Percentiles rank a stretch among this genome's conserved stretches.
phyloP scores from a whole-genome alignment of 1,140 invertebrate species.

The Lordiphosa mommai region DNA sequence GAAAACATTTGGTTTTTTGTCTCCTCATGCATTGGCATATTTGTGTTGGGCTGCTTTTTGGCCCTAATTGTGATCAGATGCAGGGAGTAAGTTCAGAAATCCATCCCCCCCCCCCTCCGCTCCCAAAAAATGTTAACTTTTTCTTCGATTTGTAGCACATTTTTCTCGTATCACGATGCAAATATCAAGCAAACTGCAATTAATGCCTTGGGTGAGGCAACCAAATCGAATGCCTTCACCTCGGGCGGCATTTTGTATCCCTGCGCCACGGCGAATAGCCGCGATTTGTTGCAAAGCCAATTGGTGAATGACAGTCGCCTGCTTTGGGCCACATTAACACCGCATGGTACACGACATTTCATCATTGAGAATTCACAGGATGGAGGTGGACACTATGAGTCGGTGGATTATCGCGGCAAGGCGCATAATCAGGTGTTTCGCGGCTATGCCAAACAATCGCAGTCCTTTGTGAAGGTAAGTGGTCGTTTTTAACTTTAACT shows the following conservation, averaged over 20 bases:
- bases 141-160: constrained; percentile 36
- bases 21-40: constrained; percentile 88
- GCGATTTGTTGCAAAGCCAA: constrained; percentile 72
- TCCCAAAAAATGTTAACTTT: too few species aligned
- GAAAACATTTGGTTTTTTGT: constrained; percentile 91
- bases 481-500: too few species aligned
- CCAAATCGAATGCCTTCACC: constrained; percentile 75
- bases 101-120: too few species aligned
- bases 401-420: constrained; percentile 82
- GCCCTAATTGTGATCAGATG: constrained; percentile 89
- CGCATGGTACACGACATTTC: constrained; percentile 87
- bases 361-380: constrained; percentile 82
- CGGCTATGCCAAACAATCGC: constrained; percentile 62
- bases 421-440: constrained; percentile 61
- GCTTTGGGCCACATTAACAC: constrained; percentile 91
- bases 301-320: constrained; percentile 81
- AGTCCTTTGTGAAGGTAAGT: constrained; percentile 61
- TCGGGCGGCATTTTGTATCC: constrained; percentile 74
- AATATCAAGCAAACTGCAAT: constrained; percentile 76
- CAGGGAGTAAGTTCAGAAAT: constrained; percentile 91
- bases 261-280: constrained; percentile 66
- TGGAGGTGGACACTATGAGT: constrained; percentile 88
- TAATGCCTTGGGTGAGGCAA: constrained; percentile 66
- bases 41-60: constrained; percentile 87
- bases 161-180: constrained; percentile 76